Evolutionary conservation across 2,797 vertebrate genomes (phyloP), one percentile per base, ranked within the genome.

Genomic region (Gymnoscopelus braueri): DNA sequence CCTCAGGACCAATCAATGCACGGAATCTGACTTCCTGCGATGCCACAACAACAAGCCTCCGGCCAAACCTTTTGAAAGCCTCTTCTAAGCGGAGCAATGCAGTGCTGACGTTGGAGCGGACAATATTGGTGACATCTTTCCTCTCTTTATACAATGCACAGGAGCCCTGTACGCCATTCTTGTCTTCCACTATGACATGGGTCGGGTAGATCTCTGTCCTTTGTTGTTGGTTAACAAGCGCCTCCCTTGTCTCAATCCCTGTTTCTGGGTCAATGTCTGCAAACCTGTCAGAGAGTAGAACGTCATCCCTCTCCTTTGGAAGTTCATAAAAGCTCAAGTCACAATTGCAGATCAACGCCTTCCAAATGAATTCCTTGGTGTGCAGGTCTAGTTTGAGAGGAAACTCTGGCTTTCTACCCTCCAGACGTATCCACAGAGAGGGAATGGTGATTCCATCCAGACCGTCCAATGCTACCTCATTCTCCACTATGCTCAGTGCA

Each of bases 401-500:
- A 72, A 98, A 98, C 5, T 80, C 75, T 2, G 96, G 96, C 66
- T 88, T 74, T 13, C 95, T 94, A 3, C 60, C 60, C 9, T 91
- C 79, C 6, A 99, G 87, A 2, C 97, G 91, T 4, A 96, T 88
- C 97, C 97, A 99, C 1, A 99, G 89, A 4, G 94, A 86, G 1
- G 89, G 77, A 4, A 92, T 23, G 0, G 96, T 96, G 51, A 97
- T 85, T 0, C 98, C 98, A 65, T 98, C 98, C 75, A 99, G 87
- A 1, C 98, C 98, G 81, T 99, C 98, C 82, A 99, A 77, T 23
- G 96, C 93, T 82, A 98, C 96, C 74, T 99, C 98, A 75, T 99
- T 96, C 78, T 87, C 68, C 39, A 93, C 87, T 0, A 84, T 84
- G 80, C 94, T 94, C 0, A 96, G 23, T 0, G 94, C 84, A 76